Evolutionary conservation across 2,113 vertebrate species (phyloP).

Genomic region (Chiloscyllium plagiosum): DNA sequence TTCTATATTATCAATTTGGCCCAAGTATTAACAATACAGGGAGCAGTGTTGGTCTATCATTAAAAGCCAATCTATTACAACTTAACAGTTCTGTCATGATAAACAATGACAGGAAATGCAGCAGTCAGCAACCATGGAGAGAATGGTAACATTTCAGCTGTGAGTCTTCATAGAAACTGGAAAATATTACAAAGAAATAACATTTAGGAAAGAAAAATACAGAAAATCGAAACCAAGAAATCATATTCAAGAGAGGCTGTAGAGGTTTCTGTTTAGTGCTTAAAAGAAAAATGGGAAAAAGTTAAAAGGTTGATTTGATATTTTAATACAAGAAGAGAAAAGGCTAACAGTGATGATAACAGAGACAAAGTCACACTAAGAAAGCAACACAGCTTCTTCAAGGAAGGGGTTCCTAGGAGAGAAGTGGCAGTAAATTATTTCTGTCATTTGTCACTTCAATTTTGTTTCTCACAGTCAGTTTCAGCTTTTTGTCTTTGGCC

Average conservation of each 20-base stretch:
- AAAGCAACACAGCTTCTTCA: neutral
- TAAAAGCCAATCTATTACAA: neutral
- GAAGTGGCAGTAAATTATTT: neutral
- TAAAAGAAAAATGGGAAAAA: neutral
- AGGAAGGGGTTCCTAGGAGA: neutral
- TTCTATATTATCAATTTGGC: neutral
- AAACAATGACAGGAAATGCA: neutral
- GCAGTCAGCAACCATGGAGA: neutral
- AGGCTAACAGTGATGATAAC: neutral
- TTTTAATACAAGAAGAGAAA: neutral
- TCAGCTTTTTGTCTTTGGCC: neutral
- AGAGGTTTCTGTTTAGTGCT: neutral
- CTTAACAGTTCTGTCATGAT: neutral
- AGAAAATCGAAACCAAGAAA: neutral
- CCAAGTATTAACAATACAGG: neutral
- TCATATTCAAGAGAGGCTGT: neutral
- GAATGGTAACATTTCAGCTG: neutral
- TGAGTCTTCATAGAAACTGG: neutral
- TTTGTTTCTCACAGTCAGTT: neutral
- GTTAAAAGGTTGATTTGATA: neutral
- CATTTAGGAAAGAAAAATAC: neutral
- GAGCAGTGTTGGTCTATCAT: neutral
- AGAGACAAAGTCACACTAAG: neutral
- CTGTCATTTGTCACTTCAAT: neutral
- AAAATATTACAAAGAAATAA: neutral